Conservation (phyloP, 2,797 vertebrate genomes). For the Phrynocephalus vlangalii region DNA sequence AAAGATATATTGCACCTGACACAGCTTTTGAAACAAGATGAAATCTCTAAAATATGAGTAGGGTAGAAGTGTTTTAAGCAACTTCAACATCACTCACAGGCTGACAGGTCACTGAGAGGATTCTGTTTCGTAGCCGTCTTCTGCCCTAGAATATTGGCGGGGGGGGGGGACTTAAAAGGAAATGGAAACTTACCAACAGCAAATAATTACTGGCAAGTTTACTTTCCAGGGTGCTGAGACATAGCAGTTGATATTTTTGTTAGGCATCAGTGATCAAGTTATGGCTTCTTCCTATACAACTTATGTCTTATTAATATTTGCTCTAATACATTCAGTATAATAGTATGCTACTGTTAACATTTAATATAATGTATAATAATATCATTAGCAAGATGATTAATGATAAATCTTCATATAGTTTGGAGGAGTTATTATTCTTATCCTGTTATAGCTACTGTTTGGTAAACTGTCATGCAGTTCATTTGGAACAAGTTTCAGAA, state of each 20-base stretch:
- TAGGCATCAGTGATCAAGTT: not conserved
- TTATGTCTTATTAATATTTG: not conserved
- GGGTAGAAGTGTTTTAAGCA: not conserved
- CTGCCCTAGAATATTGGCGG: not conserved
- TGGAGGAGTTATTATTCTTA: not conserved
- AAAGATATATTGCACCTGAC: not conserved
- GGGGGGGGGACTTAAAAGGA: not conserved
- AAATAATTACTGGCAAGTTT: not conserved
- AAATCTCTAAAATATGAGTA: not conserved
- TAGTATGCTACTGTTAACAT: not conserved
- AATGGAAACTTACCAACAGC: conserved; percentile 2
- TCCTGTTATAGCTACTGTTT: not conserved
- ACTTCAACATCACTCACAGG: not conserved
- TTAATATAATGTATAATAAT: not conserved
- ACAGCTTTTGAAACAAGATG: not conserved
- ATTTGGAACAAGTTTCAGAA: not conserved
- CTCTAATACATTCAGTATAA: not conserved
- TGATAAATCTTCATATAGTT: not conserved
- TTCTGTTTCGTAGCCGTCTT: not conserved
- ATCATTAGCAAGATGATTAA: not conserved
- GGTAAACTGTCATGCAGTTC: not conserved
- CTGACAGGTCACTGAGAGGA: not conserved
- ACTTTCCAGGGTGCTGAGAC: not conserved
- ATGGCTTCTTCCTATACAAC: not conserved
- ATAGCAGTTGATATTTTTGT: not conserved